Percentiles rank a stretch among this genome's conserved stretches.
phyloP scores from a whole-genome alignment of 2,888 invertebrate species.

The Pristionchus japonicus region DNA sequence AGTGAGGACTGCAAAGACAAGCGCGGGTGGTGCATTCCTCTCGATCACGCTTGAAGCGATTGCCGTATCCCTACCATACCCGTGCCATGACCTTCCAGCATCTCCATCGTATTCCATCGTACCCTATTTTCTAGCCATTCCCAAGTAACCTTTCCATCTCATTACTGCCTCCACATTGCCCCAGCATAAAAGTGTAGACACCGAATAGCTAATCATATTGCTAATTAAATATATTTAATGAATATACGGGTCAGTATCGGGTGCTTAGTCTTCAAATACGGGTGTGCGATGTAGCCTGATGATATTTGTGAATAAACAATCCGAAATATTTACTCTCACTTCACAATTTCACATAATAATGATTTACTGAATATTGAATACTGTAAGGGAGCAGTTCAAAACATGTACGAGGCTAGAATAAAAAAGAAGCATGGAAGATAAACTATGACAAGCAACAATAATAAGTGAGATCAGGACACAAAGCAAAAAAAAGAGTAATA shows the following conservation, averaged over 20 bases:
- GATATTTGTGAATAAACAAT: background rate
- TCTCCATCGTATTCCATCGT: background rate
- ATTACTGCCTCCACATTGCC: background rate
- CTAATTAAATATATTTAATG: background rate
- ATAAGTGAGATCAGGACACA: background rate
- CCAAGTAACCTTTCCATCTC: background rate
- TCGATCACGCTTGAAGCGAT: background rate
- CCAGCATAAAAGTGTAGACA: background rate
- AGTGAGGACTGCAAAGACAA: conserved; percentile 29
- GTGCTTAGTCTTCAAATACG: background rate
- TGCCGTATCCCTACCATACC: background rate
- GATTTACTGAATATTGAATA: no score
- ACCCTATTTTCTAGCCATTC: background rate
- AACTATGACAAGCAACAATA: background rate
- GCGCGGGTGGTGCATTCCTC: conserved; percentile 1
- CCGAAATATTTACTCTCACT: no score
- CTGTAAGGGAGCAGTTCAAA: no score
- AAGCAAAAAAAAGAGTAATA: no score
- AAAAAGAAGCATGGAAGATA: no score
- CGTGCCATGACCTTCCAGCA: background rate
- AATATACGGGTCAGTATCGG: background rate
- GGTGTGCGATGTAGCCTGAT: background rate
- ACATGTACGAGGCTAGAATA: no score
- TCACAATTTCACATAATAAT: no score
- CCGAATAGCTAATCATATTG: background rate